Base-by-base conservation (phyloP, 1,140 invertebrate species). In the Rhyacophila brunnea region DNA sequence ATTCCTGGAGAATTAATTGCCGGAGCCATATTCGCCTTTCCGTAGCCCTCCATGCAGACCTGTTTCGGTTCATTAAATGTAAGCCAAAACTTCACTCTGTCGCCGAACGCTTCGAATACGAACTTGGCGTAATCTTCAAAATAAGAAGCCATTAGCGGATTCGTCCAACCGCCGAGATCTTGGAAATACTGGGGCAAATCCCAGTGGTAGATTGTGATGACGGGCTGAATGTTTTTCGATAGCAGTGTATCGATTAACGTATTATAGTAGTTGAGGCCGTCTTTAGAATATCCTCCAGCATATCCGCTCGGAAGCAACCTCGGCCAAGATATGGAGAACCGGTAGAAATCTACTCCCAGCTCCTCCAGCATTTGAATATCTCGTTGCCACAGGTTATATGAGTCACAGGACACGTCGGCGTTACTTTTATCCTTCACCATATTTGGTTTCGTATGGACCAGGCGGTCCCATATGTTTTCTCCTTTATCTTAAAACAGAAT, bases 261-360 rank as follows among this genome's bases (percentile, higher is more conserved):
- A 32, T 80, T 78, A 58, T 87, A 87, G 65, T 83, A 84, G 7
- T 76, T 54, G n/a, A 87, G 65, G 9, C 83, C 85, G 20, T 74
- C 66, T 44, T 66, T 43, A 62, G 80, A 86, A 0, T 84, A 65
- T 3, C 67, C 49, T 32, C 75, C 68, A 1, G 69, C 4, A 42
- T 71, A 79, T 35, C 83, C 84, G 10, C 66, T 75, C 5, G 84
- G 83, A 1, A 85, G 64, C 5, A 87, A 74, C 48, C 85, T 66
- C 1, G 82, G 2, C 85, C 85, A 87, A 18, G 81, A 80, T 44
- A 87, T 65, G 0, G 85, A 87, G 67, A 87, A 85, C 4, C 83
- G 71, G 53, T 85, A 86, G 50, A 71, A 66, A 10, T 77, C 47
- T 68, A 86, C 79, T 15, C 74, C 75, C 0, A 82, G 58, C 10